These are phyloP conservation scores for Polyergus mexicanus DNA, from an alignment of 1,140 invertebrate genomes.

Conservation along the genomic window DNA sequence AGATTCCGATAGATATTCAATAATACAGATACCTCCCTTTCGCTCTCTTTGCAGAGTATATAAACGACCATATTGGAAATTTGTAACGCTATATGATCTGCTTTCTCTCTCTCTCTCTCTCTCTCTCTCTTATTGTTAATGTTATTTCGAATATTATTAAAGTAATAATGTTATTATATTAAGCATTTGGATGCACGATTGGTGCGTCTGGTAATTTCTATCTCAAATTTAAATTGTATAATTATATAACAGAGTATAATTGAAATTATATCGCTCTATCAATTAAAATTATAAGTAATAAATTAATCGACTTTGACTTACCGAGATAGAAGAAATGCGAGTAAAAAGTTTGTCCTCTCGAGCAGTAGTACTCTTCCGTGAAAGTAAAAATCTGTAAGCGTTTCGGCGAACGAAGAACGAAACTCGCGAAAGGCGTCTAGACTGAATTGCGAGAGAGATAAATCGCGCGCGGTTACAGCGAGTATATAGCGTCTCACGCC, in stretches of 20 bases:
- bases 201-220: neutral
- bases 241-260: neutral
- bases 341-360: neutral
- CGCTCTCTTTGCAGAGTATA: neutral
- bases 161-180: neutral
- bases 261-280: neutral
- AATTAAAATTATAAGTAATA: neutral
- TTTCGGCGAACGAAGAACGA: conserved; percentile 17
- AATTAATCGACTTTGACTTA: conserved; percentile 33
- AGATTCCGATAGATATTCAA: too few species aligned
- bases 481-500: neutral
- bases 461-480: neutral
- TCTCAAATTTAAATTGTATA: neutral
- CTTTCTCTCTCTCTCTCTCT: too few species aligned
- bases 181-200: neutral
- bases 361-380: conserved; percentile 11
- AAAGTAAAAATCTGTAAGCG: neutral
- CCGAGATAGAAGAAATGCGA: neutral
- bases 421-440: conserved; percentile 40
- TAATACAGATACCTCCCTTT: neutral
- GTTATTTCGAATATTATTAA: neutral
- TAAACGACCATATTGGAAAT: neutral
- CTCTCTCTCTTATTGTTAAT: neutral
- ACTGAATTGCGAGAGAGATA: neutral
- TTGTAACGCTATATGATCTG: neutral